phyloP scores from a whole-genome alignment of 2,113 vertebrate species.

The Dromaius novaehollandiae region DNA sequence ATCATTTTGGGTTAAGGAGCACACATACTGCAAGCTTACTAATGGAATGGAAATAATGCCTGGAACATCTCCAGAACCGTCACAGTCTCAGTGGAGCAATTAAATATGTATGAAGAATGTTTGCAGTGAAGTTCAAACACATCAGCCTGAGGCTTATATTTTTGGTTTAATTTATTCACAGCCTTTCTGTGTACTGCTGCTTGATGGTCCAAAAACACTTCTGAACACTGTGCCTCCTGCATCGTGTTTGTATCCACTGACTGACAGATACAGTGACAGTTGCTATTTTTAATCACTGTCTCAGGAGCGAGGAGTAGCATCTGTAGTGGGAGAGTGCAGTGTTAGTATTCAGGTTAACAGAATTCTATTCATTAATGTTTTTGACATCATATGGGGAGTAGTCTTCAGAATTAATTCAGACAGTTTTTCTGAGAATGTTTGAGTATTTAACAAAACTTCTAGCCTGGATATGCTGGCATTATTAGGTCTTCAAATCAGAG shows the following conservation, averaged over 20 bases:
- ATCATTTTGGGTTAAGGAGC: constrained; percentile 79
- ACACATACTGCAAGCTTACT: constrained; percentile 71
- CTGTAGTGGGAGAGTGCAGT: background rate
- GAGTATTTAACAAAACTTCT: constrained; percentile 5
- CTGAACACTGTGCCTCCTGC: background rate
- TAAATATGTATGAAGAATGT: constrained; percentile 83
- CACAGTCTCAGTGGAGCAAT: constrained; percentile 75
- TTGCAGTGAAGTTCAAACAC: constrained; percentile 79
- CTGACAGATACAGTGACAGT: constrained; percentile 52
- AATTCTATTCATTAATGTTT: constrained; percentile 52
- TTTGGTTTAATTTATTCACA: constrained; percentile 80
- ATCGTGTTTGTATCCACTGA: constrained; percentile 14
- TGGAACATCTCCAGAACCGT: constrained; percentile 76
- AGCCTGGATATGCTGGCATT: background rate
- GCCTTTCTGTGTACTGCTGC: constrained; percentile 57
- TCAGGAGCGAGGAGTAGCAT: constrained; percentile 21
- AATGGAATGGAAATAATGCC: constrained; percentile 83
- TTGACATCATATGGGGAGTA: background rate
- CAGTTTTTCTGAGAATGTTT: background rate
- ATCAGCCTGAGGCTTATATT: constrained; percentile 72
- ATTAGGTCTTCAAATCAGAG: background rate
- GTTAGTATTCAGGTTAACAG: constrained; percentile 12
- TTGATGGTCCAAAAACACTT: constrained; percentile 54
- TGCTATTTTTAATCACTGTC: constrained; percentile 68
- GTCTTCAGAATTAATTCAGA: constrained; percentile 29